These are phyloP conservation scores for Glossophaga mutica DNA, from an alignment of 2,797 vertebrate species.

Conservation along the genomic window DNA sequence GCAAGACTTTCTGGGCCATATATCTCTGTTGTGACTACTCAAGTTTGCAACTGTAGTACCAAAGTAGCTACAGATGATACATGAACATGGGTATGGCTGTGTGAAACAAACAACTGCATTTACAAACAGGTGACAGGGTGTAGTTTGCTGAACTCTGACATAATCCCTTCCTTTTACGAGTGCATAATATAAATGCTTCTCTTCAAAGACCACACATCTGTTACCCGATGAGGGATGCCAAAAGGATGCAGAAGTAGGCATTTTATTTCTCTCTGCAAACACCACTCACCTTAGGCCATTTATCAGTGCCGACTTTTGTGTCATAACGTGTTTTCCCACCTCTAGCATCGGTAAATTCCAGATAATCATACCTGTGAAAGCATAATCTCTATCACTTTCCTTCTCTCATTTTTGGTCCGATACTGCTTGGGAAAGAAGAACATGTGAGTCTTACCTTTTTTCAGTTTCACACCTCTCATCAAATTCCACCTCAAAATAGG, in stretches of 20 bases:
- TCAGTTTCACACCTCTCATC: constrained; percentile 99
- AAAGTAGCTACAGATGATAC: neutral
- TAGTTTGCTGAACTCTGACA: neutral
- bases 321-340: constrained; percentile 98
- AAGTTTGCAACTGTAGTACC: neutral
- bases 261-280: neutral
- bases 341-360: constrained; percentile 97
- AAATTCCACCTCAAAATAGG: constrained; percentile 97
- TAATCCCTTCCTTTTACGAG: neutral
- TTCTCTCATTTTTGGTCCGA: neutral
- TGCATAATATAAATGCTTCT: neutral
- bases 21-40: neutral
- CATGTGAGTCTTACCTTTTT: constrained; percentile 86
- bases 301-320: constrained; percentile 96
- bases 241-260: neutral
- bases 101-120: neutral
- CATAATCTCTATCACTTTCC: constrained; percentile 51
- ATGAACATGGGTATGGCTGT: neutral
- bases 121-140: neutral
- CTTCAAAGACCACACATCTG: neutral
- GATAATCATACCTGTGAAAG: constrained; percentile 93
- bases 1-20: neutral
- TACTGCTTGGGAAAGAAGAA: neutral
- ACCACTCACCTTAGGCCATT: constrained; percentile 95
- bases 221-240: neutral